Evolutionary conservation across 2,113 vertebrate genomes (phyloP).

Genomic region (Charina bottae): DNA sequence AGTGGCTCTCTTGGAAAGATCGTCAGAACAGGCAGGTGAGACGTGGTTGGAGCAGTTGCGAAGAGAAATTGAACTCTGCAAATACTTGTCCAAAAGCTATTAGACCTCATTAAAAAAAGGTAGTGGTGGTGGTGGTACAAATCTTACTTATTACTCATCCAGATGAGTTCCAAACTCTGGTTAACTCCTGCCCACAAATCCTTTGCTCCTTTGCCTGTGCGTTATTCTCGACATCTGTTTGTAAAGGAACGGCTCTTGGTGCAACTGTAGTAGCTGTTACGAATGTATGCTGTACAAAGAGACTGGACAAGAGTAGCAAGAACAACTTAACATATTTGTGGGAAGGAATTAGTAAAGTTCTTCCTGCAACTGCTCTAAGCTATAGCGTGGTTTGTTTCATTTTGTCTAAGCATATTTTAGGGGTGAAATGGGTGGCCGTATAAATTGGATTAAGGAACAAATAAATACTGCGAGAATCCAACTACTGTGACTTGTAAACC

Average conservation of each 20-base stretch:
- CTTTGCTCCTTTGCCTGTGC: no score
- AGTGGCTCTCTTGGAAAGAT: conserved; percentile 86
- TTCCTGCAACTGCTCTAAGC: background rate
- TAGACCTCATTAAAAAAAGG: background rate
- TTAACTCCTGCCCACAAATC: background rate
- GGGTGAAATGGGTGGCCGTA: background rate
- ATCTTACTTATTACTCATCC: background rate
- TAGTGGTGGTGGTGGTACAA: background rate
- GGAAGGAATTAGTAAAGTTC: background rate
- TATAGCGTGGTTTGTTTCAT: background rate
- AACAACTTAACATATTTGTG: background rate
- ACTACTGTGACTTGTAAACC: background rate
- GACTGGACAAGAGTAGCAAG: background rate
- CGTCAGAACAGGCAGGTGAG: conserved; percentile 76
- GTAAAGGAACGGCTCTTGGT: background rate
- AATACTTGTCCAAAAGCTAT: background rate
- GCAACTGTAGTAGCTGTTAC: background rate
- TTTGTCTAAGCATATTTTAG: background rate
- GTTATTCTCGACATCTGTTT: background rate
- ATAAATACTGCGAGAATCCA: background rate
- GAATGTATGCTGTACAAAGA: no score
- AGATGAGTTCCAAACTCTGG: background rate
- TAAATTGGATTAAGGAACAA: background rate
- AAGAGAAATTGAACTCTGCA: background rate
- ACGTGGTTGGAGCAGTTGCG: fast-evolving